Base-by-base conservation (phyloP, 2,797 vertebrate species). In the Enteromius unitaeniatus region DNA sequence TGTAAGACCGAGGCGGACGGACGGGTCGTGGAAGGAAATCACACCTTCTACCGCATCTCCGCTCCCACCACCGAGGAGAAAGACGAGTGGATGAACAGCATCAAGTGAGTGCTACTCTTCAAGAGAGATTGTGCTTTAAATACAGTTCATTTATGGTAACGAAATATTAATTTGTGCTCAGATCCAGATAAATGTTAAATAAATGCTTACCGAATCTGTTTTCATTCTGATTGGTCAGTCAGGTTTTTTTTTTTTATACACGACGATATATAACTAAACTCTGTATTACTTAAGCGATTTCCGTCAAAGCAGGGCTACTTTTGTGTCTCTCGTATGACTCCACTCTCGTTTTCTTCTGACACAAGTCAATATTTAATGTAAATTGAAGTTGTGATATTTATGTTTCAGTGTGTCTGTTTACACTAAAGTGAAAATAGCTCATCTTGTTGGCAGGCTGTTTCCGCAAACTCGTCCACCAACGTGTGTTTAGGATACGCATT, bases 1-100 rank as follows among this genome's bases (percentile, higher is more conserved):
- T 99, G 98, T 73, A 99, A 99, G 94, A 99, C 97, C 0, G 98
- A 99, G 91, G 97, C 97, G 0, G 98, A 99, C 0, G 98, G 98
- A 0, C 95, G 97, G 0, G 98, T 99, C n/a, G 98, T 99, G n/a
- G 98, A 99, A 86, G 98, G 98, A 14, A 99, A 99, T 92, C 98
- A 99, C 93, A 98, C 96, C 0, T 97, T 99, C 84, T 99, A 99
- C 89, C 96, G 97, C 3, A 99, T 99, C 90, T 99, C 98, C 0
- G 98, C 98, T 7, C 97, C 97, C 21, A 97, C 97, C 0, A 87
- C 95, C 0, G 97, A 99, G 83, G 97, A 99, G 86, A 98, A 99
- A 91, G 98, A 98, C 0, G 97, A 97, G 86, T 99, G 98, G 98
- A 98, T 99, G 84, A 98, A 98, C 88, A 97, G 97, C 92, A 98